phyloP scores from a whole-genome alignment of 2,888 invertebrate species.

The Cataglyphis rosenhaueri region DNA sequence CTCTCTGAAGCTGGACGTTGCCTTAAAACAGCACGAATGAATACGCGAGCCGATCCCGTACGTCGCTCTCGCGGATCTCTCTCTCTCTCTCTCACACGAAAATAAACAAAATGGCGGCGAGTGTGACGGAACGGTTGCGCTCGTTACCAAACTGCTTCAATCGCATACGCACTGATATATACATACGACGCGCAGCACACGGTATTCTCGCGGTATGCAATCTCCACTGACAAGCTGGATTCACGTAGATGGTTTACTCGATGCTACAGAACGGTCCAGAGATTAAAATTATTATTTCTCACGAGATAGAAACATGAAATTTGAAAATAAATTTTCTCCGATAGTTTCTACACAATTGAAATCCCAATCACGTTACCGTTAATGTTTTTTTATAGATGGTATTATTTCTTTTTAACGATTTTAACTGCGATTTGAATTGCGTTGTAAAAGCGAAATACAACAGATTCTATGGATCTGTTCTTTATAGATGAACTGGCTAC shows the following conservation, averaged over 20 bases:
- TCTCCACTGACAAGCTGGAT: neutral
- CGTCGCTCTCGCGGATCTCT: slow-evolving; percentile 63
- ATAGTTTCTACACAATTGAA: neutral
- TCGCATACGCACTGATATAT: slow-evolving; percentile 41
- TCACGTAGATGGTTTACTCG: neutral
- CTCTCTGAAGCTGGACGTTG: neutral
- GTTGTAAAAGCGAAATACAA: neutral
- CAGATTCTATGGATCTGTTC: too few species aligned
- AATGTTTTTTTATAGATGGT: neutral
- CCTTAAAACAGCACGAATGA: slow-evolving; percentile 14
- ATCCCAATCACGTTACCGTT: neutral
- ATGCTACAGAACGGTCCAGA: too few species aligned
- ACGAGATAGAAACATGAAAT: neutral
- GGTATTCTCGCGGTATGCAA: neutral
- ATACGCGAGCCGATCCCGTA: slow-evolving; percentile 40
- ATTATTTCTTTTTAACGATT: neutral
- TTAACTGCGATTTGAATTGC: neutral
- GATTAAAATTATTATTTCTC: neutral
- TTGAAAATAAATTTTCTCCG: neutral
- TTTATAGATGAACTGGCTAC: too few species aligned
- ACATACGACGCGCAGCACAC: neutral
- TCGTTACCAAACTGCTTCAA: slow-evolving; percentile 39
- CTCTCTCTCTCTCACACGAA: slow-evolving; percentile 86
- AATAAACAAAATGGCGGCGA: slow-evolving; percentile 93
- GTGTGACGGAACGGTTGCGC: slow-evolving; percentile 37